Percentiles rank a stretch among this genome's conserved stretches.
Evolutionary conservation across 2,888 invertebrate species (phyloP).

Genomic region (Colostygia pectinataria): DNA sequence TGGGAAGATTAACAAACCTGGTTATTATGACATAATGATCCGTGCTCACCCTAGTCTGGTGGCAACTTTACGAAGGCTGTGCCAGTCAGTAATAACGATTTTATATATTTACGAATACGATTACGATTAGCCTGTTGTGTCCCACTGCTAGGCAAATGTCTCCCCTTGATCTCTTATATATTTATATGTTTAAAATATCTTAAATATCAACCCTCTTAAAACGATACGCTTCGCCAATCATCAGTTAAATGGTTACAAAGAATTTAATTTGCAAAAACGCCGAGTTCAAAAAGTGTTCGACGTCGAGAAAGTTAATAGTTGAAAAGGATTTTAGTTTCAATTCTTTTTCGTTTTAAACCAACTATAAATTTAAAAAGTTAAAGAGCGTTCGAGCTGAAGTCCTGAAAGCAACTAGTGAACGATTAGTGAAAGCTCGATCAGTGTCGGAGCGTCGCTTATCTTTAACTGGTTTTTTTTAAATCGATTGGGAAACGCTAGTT

Average conservation of each 20-base stretch:
- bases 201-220: too few species aligned
- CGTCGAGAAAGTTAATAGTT: slow-evolving; percentile 40
- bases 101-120: too few species aligned
- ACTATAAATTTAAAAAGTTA: slow-evolving; percentile 51
- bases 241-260: slow-evolving; percentile 26
- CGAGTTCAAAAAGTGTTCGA: slow-evolving; percentile 29
- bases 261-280: slow-evolving; percentile 35
- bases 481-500: slow-evolving; percentile 3
- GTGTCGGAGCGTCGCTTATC: slow-evolving; percentile 31
- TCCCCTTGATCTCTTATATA: too few species aligned
- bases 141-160: too few species aligned
- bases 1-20: too few species aligned
- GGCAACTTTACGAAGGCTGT: too few species aligned
- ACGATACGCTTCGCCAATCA: slow-evolving; percentile 10
- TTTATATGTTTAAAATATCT: too few species aligned
- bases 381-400: slow-evolving; percentile 40
- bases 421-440: slow-evolving; percentile 48
- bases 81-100: too few species aligned
- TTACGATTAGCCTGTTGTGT: too few species aligned
- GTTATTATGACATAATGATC: too few species aligned
- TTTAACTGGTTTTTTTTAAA: slow-evolving; percentile 6
- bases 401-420: slow-evolving; percentile 43
- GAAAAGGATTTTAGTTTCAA: slow-evolving; percentile 38
- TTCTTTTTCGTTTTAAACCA: slow-evolving; percentile 32
- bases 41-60: too few species aligned